Evolutionary conservation across 2,888 invertebrate species (phyloP).

Genomic region (Actias luna): DNA sequence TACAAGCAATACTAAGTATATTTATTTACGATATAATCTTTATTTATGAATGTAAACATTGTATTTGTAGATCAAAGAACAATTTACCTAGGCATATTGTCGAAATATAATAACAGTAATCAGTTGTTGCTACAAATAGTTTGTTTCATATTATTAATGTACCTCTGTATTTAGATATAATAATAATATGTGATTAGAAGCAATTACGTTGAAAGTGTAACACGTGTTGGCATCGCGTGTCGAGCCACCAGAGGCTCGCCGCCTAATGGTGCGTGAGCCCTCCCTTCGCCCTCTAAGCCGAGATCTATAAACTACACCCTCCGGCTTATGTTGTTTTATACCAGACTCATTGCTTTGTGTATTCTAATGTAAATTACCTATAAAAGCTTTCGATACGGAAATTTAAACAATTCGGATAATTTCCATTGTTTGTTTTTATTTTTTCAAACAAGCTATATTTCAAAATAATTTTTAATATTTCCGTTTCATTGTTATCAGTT

Average conservation of each 20-base stretch:
- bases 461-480: neutral
- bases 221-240: slow-evolving; percentile 72
- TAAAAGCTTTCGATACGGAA: slow-evolving; percentile 10
- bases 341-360: slow-evolving; percentile 32
- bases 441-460: neutral
- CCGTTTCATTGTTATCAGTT: neutral
- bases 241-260: slow-evolving; percentile 52
- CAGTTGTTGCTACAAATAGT: slow-evolving; percentile 7
- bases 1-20: neutral
- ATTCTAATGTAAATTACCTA: slow-evolving; percentile 41
- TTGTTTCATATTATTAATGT: slow-evolving; percentile 25
- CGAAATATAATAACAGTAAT: neutral
- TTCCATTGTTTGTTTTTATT: neutral
- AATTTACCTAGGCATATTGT: neutral
- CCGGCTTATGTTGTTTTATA: slow-evolving; percentile 53
- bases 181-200: slow-evolving; percentile 63
- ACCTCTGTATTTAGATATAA: slow-evolving; percentile 25
- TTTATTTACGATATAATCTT: neutral
- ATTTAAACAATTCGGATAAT: neutral
- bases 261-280: slow-evolving; percentile 75
- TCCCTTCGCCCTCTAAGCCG: slow-evolving; percentile 33
- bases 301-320: slow-evolving; percentile 57
- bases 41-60: neutral
- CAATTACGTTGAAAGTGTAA: slow-evolving; percentile 77
- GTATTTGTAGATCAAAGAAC: neutral